These are phyloP conservation scores for Anguilla pacifica DNA, from an alignment of 2,797 vertebrate species.

Conservation along the genomic window DNA sequence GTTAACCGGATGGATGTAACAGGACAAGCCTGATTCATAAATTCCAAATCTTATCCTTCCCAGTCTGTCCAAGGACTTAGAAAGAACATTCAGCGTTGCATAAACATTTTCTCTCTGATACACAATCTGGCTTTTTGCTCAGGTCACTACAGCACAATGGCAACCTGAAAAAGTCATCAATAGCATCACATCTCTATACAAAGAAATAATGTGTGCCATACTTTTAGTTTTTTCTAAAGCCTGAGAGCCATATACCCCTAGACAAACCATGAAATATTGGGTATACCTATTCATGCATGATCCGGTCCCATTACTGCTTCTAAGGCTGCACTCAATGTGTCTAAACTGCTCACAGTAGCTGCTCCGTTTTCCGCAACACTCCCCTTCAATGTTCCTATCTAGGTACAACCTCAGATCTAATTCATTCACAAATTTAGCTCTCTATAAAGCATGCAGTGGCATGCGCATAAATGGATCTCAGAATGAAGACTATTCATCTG, in stretches of 20 bases:
- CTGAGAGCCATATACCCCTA: neutral
- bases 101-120: conserved; percentile 12
- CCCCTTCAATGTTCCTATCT: neutral
- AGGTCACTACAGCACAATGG: neutral
- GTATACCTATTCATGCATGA: conserved; percentile 10
- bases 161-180: conserved; percentile 7
- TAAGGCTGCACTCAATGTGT: neutral
- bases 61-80: neutral
- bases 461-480: neutral
- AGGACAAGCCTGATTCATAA: conserved; percentile 3
- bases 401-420: neutral
- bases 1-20: conserved; percentile 11
- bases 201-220: neutral
- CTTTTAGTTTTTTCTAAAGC: conserved; percentile 8
- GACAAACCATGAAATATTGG: neutral
- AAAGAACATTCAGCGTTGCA: neutral
- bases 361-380: neutral
- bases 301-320: neutral
- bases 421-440: conserved; percentile 11
- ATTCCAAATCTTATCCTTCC: neutral
- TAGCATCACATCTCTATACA: neutral
- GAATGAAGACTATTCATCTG: conserved; percentile 3
- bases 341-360: conserved; percentile 2
- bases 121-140: neutral
- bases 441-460: conserved; percentile 6